Conservation (phyloP, 2,113 vertebrate genomes). For the Oncorhynchus keta region DNA sequence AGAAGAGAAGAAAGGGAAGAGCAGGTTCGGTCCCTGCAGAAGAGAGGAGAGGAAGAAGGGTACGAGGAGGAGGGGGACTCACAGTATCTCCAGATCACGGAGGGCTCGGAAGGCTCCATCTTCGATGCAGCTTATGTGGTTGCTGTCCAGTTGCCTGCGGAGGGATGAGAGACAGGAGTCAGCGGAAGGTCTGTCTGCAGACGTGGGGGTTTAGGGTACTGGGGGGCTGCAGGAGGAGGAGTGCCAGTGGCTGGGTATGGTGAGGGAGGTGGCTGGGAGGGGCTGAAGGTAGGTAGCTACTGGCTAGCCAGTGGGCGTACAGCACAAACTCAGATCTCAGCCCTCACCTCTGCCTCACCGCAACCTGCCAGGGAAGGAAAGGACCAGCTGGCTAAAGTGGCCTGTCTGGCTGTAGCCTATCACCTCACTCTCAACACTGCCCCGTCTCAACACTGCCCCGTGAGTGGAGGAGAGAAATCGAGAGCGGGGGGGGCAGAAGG, state of each 20-base stretch:
- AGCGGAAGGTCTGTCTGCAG: slow-evolving; percentile 68
- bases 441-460: slow-evolving; percentile 14
- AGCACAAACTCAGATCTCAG: slow-evolving; percentile 14
- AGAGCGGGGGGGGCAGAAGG: slow-evolving; percentile 20
- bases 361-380: slow-evolving; percentile 50
- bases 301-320: slow-evolving; percentile 21
- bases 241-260: neutral
- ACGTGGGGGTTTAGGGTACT: slow-evolving; percentile 12
- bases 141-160: slow-evolving; percentile 99
- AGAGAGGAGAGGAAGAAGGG: neutral
- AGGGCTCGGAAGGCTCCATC: slow-evolving; percentile 99
- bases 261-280: neutral
- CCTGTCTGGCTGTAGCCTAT: slow-evolving; percentile 73
- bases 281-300: neutral
- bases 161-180: slow-evolving; percentile 79
- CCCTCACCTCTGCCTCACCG: slow-evolving; percentile 65
- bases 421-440: slow-evolving; percentile 51
- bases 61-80: slow-evolving; percentile 72
- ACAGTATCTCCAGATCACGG: slow-evolving; percentile 99
- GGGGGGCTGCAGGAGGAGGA: slow-evolving; percentile 23
- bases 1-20: neutral
- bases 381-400: slow-evolving; percentile 67
- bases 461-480: slow-evolving; percentile 9
- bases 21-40: neutral
- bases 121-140: slow-evolving; percentile 99